A percentile compares a stretch with the other conserved stretches of the same genome.
phyloP scores from a whole-genome alignment of 2,113 vertebrate species.

The Sialia sialis region DNA sequence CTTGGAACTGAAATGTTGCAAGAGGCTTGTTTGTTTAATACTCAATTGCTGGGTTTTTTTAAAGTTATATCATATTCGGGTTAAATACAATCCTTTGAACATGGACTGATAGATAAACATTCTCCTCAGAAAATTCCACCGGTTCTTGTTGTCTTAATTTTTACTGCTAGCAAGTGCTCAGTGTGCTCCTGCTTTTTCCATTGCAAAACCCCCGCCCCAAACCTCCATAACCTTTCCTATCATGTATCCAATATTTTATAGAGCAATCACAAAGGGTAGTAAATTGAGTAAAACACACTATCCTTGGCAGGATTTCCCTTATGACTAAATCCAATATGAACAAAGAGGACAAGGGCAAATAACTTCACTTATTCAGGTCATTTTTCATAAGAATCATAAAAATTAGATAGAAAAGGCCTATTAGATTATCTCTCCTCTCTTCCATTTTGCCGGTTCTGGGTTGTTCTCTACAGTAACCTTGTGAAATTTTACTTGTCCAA shows the following conservation, averaged over 20 bases:
- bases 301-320: conserved; percentile 42
- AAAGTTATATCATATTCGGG: fast-evolving
- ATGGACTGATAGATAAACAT: neutral
- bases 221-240: neutral
- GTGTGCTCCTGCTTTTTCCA: neutral
- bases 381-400: conserved; percentile 42
- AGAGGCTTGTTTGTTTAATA: neutral
- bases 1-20: neutral
- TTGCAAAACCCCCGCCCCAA: neutral
- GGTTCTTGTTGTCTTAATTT: neutral
- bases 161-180: neutral
- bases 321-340: conserved; percentile 30
- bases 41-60: neutral
- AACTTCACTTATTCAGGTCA: conserved; percentile 54
- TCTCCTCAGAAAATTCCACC: neutral
- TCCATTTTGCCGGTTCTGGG: neutral
- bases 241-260: neutral
- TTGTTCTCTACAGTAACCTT: neutral
- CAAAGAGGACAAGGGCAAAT: conserved; percentile 61
- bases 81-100: neutral
- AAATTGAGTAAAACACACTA: conserved; percentile 9
- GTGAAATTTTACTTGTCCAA: neutral
- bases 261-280: neutral
- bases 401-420: neutral
- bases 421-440: conserved; percentile 8